Conservation (phyloP, 2,888 invertebrate species). For the Notocelia uddmanniana region DNA sequence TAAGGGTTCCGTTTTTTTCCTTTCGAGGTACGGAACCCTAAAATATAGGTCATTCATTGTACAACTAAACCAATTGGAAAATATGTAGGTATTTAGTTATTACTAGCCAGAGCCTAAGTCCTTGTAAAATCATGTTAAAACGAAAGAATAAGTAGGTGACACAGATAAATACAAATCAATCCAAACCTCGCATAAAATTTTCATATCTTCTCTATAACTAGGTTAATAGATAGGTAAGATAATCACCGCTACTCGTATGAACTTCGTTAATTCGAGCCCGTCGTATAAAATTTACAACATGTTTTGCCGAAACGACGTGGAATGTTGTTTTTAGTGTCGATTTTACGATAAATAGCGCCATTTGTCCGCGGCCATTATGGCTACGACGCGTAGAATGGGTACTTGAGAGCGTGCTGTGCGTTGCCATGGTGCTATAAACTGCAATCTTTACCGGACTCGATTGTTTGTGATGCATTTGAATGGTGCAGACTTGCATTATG, state of each 20-base stretch:
- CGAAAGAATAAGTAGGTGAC: no score
- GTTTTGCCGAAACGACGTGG: slow-evolving; percentile 73
- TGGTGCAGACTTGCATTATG: slow-evolving; percentile 37
- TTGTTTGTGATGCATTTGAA: slow-evolving; percentile 57
- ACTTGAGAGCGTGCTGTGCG: slow-evolving; percentile 69
- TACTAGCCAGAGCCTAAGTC: no score
- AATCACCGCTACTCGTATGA: slow-evolving; percentile 23
- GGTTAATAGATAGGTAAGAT: slow-evolving; percentile 32
- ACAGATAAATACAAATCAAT: background rate
- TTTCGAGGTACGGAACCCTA: no score
- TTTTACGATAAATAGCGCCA: slow-evolving; percentile 80
- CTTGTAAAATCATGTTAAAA: no score
- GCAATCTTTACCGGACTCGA: slow-evolving; percentile 61
- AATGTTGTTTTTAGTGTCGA: slow-evolving; percentile 77
- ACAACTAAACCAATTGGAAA: no score
- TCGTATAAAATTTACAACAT: slow-evolving; percentile 67
- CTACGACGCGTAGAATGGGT: slow-evolving; percentile 73
- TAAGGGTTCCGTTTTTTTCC: no score
- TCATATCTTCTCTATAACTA: slow-evolving; percentile 20
- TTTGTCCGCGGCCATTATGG: slow-evolving; percentile 75
- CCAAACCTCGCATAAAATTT: slow-evolving; percentile 4
- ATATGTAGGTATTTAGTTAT: no score
- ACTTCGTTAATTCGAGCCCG: slow-evolving; percentile 50
- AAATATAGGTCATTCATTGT: no score
- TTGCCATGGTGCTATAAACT: slow-evolving; percentile 63